Base-by-base conservation (phyloP, 2,113 vertebrate species). In the Papio anubis region DNA sequence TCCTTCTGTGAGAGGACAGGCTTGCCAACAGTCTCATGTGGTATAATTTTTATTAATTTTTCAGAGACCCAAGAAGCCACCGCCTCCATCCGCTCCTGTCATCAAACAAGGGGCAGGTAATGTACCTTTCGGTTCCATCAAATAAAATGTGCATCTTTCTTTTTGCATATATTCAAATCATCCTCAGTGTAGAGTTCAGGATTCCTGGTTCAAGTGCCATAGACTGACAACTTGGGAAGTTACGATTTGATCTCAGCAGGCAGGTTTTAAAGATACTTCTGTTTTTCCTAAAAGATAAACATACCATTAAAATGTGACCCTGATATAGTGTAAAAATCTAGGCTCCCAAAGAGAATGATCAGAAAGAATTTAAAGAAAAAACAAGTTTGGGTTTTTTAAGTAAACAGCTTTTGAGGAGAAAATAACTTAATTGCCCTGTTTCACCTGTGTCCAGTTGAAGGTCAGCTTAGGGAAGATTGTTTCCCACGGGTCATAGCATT, bases 31-130 rank as follows among this genome's bases (percentile, higher is more conserved):
- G 40, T 91, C 75, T 98, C 7, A 98, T 95, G 32, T 94, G 94
- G 68, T 92, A 88, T 95, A 50, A 59, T 96, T 57, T 96, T 94
- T 79, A 93, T 98, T 97, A 83, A 97, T 98, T 99, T 98, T 98
- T 50, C 98, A 99, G 99, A 99, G 99, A 99, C 99, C 99, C 97
- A 99, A 99, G 99, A 99, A 99, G 97, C 99, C 99, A 0, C 99
- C 99, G 80, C 99, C 99, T 97, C 99, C 99, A 32, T 99, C 99
- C 40, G 99, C 99, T 86, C 99, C 99, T 23, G 97, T 99, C 66
- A 98, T 98, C 90, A 99, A 99, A 98, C 99, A 99, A 99, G 98
- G 98, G 97, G 97, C 99, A 99, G 99, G 99, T 99, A 99, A 99
- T 87, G 73, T 97, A 90, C 88, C 97, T 95, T 80, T 92, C 70